Base-by-base conservation (phyloP, 2,888 invertebrate species). In the Pteria penguin region DNA sequence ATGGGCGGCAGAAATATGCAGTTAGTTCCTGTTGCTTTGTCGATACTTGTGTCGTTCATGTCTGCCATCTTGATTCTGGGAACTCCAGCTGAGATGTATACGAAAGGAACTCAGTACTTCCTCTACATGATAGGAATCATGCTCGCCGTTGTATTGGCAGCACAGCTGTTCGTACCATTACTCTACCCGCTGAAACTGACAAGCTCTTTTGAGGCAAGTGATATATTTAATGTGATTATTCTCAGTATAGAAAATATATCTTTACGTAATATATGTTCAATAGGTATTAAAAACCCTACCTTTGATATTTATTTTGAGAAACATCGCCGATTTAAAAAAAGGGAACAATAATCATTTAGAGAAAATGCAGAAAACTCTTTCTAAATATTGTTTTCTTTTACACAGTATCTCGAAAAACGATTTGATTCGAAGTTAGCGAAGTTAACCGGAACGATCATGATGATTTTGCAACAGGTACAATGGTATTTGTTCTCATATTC, bases 11-110 rank as follows among this genome's bases (percentile, higher is more conserved):
- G 89, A 45, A 78, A 85, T 33, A 88, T 90, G 90, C 71, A 76
- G 27, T 75, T 89, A 14, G 65, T 86, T 36, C 90, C 90, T 8
- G 87, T 90, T 4, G 81, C 90, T 0, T 82, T 90, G 62, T 89
- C 89, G 26, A 83, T 90, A 45, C 83, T 90, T 31, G 90, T 90
- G 2, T 87, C 86, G 27, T 90, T 90, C 75, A 90, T 90, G 87
- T 89, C 89, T 4, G 90, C 90, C 76, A 89, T 90, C 60, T 85
- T 90, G 54, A 83, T 90, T 74, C 84, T 90, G 8, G 89, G 89
- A 2, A 87, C 87, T 0, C 89, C 90, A 4, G 86, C 89, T 4
- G 90, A 90, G 73, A 86, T 89, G 80, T 90, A 90, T 68, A 82
- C 82, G 32, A 86, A 84, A 27, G 90, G 90, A 11, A 87, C 89